Conservation (phyloP, 1,140 invertebrate genomes). For the Drosophila neocordata region DNA sequence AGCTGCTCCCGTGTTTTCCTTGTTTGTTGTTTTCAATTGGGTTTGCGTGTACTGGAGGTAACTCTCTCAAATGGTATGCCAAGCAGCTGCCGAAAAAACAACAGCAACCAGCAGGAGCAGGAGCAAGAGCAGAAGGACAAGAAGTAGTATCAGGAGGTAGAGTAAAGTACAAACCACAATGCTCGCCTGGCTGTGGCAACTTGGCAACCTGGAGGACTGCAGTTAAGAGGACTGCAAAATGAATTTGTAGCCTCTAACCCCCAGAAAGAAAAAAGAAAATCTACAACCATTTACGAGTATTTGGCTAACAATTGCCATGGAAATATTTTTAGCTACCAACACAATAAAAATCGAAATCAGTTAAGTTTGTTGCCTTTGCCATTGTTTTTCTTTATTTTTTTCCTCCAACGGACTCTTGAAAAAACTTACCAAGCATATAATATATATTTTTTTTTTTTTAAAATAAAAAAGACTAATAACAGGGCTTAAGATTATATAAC, state of each 20-base stretch:
- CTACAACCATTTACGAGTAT: slow-evolving; percentile 4
- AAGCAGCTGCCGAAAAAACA: slow-evolving; percentile 32
- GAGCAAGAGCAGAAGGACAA: not conserved
- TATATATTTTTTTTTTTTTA: not conserved
- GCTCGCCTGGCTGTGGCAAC: not conserved
- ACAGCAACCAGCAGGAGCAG: slow-evolving; percentile 17
- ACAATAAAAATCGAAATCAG: slow-evolving; percentile 72
- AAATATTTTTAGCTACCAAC: slow-evolving; percentile 32
- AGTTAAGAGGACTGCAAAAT: slow-evolving; percentile 59
- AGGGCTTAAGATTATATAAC: not conserved
- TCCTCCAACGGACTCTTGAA: not conserved
- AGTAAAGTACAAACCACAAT: not conserved
- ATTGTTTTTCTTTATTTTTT: slow-evolving; percentile 7
- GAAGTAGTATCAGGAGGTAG: not conserved
- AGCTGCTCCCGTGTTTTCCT: slow-evolving; percentile 32
- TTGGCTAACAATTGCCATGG: slow-evolving; percentile 12
- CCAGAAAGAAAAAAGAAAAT: slow-evolving; percentile 20
- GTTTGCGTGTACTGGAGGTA: slow-evolving; percentile 6
- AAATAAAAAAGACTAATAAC: not conserved
- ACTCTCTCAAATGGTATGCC: slow-evolving; percentile 43
- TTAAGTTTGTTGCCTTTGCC: slow-evolving; percentile 56
- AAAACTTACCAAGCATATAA: not conserved
- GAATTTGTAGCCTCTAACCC: slow-evolving; percentile 58
- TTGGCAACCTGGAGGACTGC: slow-evolving; percentile 27
- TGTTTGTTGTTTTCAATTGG: not conserved